Evolutionary conservation across 2,113 vertebrate genomes (phyloP), one percentile per base, ranked within the genome.

Genomic region (Elgaria multicarinata): DNA sequence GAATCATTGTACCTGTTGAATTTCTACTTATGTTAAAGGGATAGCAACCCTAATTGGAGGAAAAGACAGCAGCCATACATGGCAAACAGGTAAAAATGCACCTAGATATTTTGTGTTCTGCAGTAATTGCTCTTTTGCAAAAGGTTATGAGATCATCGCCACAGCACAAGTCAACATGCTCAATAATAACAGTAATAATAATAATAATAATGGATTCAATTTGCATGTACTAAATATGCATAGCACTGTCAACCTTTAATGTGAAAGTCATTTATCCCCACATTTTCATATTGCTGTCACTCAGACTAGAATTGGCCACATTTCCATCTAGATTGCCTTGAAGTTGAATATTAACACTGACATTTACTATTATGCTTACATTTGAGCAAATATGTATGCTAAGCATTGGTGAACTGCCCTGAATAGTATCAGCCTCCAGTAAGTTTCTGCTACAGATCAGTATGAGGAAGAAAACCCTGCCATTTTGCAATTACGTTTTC

Each of bases 301-400:
- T 44, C 74, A 87, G 26, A 28, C 12, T 87, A 77, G 5, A 77
- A 77, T 28, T 39, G 53, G 74, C 36, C 31, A 31, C 36, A 87
- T 77, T 87, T 77, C 85, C 85, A 87, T 77, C 39, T 64, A 87
- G 36, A 87, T 87, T 64, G 74, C 28, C 39, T 86, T 76, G 39
- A 31, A 86, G 72, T 26, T 42, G 26, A 75, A 86, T 75, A 58
- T 39, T 72, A 64, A 16, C 44, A 83, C 22, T 64, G 28, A 36
- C 20, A 16, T 44, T 87, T 64, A 44, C 26, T 77, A 42, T 44
- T 62, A 4, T 62, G 20, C 74, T 46, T 0, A 74, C n/a, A 2
- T 24, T 7, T 0, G 4, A 53, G 50, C 36, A 46, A 77, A 16
- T 36, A 69, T 13, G n/a, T 36, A 1, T 75, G 75, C 36, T 26